A percentile compares a stretch with the other conserved stretches of the same genome.
These are phyloP conservation scores for Harpalus rufipes DNA, from an alignment of 2,888 invertebrate species.

Conservation along the genomic window DNA sequence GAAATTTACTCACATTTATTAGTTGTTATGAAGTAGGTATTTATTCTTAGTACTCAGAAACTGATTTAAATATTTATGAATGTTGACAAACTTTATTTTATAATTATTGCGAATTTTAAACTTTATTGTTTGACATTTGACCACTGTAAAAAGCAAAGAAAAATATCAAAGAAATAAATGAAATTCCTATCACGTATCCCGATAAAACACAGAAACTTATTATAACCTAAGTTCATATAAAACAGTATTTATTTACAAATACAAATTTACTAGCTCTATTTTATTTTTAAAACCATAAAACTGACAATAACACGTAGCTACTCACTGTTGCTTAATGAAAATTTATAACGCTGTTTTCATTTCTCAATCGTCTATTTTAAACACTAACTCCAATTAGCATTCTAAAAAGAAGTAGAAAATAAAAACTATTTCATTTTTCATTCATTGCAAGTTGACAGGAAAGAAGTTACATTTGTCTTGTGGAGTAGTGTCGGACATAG, in stretches of 20 bases:
- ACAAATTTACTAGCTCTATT: background rate
- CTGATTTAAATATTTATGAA: too few relatives aligned
- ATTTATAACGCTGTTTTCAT: background rate
- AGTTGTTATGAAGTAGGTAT: too few relatives aligned
- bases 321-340: background rate
- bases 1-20: too few relatives aligned
- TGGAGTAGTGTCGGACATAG: background rate
- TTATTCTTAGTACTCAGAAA: too few relatives aligned
- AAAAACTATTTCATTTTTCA: background rate
- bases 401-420: background rate
- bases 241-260: background rate
- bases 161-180: background rate
- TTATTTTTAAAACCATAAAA: slow-evolving; percentile 1
- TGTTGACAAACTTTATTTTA: too few relatives aligned
- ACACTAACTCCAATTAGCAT: background rate
- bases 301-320: background rate
- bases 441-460: background rate
- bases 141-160: background rate
- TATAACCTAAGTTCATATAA: background rate
- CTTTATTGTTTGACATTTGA: too few relatives aligned
- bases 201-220: background rate
- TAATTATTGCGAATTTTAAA: too few relatives aligned
- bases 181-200: background rate
- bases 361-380: background rate
- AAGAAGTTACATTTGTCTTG: background rate